These are phyloP conservation scores for Xenus cinereus DNA, from an alignment of 2,113 vertebrate species.

Conservation along the genomic window DNA sequence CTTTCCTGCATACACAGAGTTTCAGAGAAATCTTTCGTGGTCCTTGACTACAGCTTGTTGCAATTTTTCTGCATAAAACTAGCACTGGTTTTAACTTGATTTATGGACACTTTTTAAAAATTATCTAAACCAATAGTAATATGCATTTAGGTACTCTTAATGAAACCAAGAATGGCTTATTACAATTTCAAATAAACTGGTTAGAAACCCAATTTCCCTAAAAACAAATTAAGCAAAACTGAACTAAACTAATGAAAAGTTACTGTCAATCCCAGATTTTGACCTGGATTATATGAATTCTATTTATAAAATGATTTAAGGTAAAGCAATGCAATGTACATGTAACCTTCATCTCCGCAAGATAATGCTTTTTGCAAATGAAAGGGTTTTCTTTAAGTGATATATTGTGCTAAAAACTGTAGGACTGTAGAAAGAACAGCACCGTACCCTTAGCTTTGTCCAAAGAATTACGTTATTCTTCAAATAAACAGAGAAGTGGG, in stretches of 20 bases:
- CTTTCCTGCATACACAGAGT: not conserved
- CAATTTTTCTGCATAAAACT: not conserved
- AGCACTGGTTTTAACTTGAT: not conserved
- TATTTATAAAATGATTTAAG: not conserved
- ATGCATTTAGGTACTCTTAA: not conserved
- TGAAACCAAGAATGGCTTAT: not conserved
- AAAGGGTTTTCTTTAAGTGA: not conserved
- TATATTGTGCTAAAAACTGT: not conserved
- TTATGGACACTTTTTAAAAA: not conserved
- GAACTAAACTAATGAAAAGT: not conserved
- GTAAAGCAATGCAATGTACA: not conserved
- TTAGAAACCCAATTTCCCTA: not conserved
- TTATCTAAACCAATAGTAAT: not conserved
- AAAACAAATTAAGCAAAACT: not conserved
- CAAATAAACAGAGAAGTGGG: slow-evolving; percentile 14
- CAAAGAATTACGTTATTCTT: slow-evolving; percentile 6
- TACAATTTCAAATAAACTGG: not conserved
- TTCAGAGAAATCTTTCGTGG: not conserved
- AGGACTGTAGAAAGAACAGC: not conserved
- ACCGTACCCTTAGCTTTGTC: not conserved
- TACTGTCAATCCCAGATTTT: not conserved
- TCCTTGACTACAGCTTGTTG: not conserved
- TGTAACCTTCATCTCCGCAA: not conserved
- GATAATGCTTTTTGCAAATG: not conserved
- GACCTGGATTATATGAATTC: not conserved